A percentile compares a stretch with the other conserved stretches of the same genome.
These are phyloP conservation scores for Micoletzkya japonica DNA, from an alignment of 2,888 invertebrate genomes.

Conservation along the genomic window DNA sequence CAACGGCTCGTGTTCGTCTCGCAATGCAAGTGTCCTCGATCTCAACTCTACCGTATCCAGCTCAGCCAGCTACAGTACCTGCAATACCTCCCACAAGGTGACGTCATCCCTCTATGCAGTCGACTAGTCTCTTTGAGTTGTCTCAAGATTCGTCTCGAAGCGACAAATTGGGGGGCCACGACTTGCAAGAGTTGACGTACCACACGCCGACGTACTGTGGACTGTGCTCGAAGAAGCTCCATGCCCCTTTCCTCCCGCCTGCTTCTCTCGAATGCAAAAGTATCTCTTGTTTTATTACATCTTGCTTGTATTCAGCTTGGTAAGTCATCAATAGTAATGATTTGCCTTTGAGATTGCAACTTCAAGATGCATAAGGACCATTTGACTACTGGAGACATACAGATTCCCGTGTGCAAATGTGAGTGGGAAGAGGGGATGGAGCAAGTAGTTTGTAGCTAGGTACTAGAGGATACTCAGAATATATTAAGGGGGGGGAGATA, in stretches of 20 bases:
- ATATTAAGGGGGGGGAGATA: background rate
- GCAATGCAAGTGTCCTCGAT: background rate
- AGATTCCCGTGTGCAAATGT: conserved; percentile 48
- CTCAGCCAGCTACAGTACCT: no score
- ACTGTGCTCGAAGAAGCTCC: conserved; percentile 92
- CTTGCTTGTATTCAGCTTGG: background rate
- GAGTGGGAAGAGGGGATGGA: conserved; percentile 19
- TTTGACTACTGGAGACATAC: conserved; percentile 70
- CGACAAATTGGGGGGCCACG: conserved; percentile 71
- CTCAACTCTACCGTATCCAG: conserved; percentile 20
- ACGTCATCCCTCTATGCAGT: no score
- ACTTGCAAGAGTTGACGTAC: conserved; percentile 91
- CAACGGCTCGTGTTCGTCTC: background rate
- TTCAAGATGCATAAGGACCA: conserved; percentile 87
- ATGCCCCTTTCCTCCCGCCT: conserved; percentile 91
- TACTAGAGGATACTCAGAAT: no score
- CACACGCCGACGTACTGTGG: conserved; percentile 98
- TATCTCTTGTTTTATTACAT: conserved; percentile 65
- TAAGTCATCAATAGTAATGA: background rate
- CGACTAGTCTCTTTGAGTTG: no score
- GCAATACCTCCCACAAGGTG: no score
- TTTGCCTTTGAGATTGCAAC: conserved; percentile 36
- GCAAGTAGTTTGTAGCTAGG: background rate
- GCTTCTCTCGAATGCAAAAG: conserved; percentile 94
- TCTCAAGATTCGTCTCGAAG: no score